Base-by-base conservation (phyloP, 2,797 vertebrate species). In the Glossophaga mutica region DNA sequence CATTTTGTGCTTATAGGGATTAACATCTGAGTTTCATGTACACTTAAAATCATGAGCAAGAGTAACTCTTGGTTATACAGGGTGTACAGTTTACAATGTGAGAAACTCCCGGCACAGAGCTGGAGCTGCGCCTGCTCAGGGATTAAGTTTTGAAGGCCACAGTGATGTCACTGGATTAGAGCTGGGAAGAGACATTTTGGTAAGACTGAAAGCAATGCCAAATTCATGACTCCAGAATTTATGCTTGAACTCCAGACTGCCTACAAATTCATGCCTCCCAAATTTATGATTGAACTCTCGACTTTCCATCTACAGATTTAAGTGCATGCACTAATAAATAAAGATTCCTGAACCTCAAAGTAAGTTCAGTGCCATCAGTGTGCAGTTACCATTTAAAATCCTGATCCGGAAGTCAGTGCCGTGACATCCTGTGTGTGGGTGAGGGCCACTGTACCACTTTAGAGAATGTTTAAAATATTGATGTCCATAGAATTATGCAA, bases 161-260 rank as follows among this genome's bases (percentile, higher is more conserved):
- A 95, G 79, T 96, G 93, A 97, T 96, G 96, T 98, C 97, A 94
- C 91, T 90, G 97, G 91, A 90, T 96, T 97, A 97, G 46, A 93
- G 94, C 91, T 96, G 96, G 95, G 97, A 95, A 96, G 97, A 97
- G 87, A 86, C 97, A 94, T 95, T 97, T 97, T 97, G 97, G 97
- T 87, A 96, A 96, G 73, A 94, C 81, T 96, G 90, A 94, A 97
- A 92, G 48, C 34, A 37, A 86, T 95, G 97, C 97, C 97, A 98
- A 95, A 92, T 93, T 83, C 96, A 93, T 97, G 95, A 98, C 97
- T 95, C 84, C 42, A 29, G 83, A 97, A 79, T 79, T 79, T 79
- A 79, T 79, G 76, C 37, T 79, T 79, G 76, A 79, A 79, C 76
- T 79, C 50, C 26, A 79, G 76, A 55, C 50, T 79, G 50, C 48